Conservation (phyloP, 2,113 vertebrate genomes). For the Varanus salvator region DNA sequence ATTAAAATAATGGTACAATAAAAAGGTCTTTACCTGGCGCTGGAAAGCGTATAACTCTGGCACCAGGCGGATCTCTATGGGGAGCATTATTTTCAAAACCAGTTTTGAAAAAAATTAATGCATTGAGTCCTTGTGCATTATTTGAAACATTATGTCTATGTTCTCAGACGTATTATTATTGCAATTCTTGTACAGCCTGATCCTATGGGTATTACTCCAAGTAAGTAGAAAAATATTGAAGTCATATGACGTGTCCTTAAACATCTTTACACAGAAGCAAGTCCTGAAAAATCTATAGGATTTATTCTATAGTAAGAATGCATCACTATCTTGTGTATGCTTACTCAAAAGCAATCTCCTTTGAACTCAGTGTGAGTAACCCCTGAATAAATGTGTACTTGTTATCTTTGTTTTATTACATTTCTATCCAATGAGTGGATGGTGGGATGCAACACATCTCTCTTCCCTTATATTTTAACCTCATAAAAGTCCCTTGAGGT, state of each 20-base stretch:
- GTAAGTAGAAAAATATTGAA: background rate
- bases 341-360: no score
- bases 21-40: no score
- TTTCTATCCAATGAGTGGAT: background rate
- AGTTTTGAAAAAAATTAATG: constrained; percentile 24
- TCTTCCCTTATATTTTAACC: background rate
- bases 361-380: no score
- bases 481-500: background rate
- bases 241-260: background rate
- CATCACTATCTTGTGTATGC: no score
- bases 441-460: no score
- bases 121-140: constrained; percentile 41
- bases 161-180: constrained; percentile 39
- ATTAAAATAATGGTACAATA: no score
- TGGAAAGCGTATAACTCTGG: no score
- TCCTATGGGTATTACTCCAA: background rate
- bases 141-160: constrained; percentile 54
- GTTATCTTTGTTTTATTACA: no score
- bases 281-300: background rate
- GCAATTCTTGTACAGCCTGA: background rate
- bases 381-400: no score
- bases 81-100: no score
- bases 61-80: no score
- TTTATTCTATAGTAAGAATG: background rate
- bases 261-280: background rate